Percentiles rank a stretch among this genome's conserved stretches.
Evolutionary conservation across 2,113 vertebrate genomes (phyloP).

Genomic region (Brachyhypopomus gauderio): DNA sequence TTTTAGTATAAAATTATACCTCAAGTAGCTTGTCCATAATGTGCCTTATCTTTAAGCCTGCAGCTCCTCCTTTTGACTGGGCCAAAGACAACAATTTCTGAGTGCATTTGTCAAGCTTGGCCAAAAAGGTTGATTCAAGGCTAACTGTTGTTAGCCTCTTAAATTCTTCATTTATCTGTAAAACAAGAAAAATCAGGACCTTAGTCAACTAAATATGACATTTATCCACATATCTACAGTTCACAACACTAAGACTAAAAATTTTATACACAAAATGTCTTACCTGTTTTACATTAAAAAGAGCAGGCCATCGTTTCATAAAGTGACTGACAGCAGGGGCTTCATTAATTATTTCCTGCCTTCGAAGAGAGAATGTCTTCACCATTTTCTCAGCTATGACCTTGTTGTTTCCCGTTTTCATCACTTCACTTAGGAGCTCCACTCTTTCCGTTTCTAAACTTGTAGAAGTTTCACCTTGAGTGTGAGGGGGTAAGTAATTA

Average conservation of each 20-base stretch:
- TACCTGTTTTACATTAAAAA: constrained; percentile 19
- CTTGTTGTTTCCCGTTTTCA: background rate
- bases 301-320: background rate
- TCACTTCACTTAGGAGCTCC: constrained; percentile 13
- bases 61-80: constrained; percentile 35
- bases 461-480: constrained; percentile 24
- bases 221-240: background rate
- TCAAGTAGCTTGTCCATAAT: constrained; percentile 40
- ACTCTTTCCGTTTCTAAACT: constrained; percentile 31
- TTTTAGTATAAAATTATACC: background rate
- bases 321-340: constrained; percentile 1
- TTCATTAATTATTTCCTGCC: constrained; percentile 14
- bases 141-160: constrained; percentile 41
- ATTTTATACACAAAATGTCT: background rate
- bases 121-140: constrained; percentile 42
- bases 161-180: constrained; percentile 42
- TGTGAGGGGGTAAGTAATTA: constrained; percentile 11
- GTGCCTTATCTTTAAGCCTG: constrained; percentile 19
- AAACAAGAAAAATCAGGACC: constrained; percentile 23
- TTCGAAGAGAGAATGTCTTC: constrained; percentile 5
- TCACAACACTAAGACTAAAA: background rate
- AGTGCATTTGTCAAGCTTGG: constrained; percentile 38
- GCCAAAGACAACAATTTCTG: constrained; percentile 24
- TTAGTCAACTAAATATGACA: no score
- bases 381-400: constrained; percentile 23